Percentiles rank a stretch among this genome's conserved stretches.
These are phyloP conservation scores for Perizoma flavofasciatum DNA, from an alignment of 2,888 invertebrate genomes.

Conservation along the genomic window DNA sequence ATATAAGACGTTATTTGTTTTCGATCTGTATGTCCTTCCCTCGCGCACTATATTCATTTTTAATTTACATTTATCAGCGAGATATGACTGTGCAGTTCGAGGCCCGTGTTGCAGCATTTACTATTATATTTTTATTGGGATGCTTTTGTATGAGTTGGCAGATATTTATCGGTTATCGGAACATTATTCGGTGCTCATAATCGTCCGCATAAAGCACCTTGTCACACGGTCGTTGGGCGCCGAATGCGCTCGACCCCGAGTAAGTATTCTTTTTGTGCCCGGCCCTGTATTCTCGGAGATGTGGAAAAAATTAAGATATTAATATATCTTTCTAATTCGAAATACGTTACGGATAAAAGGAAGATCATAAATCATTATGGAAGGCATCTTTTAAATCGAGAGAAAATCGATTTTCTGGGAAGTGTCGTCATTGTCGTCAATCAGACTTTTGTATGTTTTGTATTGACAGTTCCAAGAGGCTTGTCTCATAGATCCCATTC, in stretches of 20 bases:
- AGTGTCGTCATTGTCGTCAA: constrained; percentile 61
- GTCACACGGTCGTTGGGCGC: constrained; percentile 83
- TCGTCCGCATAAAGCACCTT: constrained; percentile 83
- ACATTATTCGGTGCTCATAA: constrained; percentile 83
- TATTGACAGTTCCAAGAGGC: constrained; percentile 55
- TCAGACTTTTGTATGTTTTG: constrained; percentile 59
- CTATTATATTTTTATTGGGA: constrained; percentile 84
- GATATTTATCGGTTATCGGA: constrained; percentile 83
- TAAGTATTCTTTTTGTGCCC: constrained; percentile 78
- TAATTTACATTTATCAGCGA: constrained; percentile 75
- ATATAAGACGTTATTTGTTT: constrained; percentile 55
- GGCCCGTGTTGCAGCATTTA: constrained; percentile 79
- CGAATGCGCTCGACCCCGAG: constrained; percentile 74
- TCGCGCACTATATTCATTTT: constrained; percentile 65
- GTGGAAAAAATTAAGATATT: constrained; percentile 84
- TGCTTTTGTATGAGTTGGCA: constrained; percentile 84
- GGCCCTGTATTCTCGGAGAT: constrained; percentile 78
- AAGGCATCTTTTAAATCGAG: constrained; percentile 69
- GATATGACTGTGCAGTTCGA: constrained; percentile 81
- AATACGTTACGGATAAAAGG: constrained; percentile 82
- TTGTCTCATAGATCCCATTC: constrained; percentile 12
- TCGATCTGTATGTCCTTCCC: constrained; percentile 53
- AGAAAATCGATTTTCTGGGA: constrained; percentile 73
- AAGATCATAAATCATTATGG: constrained; percentile 78
- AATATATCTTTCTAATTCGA: constrained; percentile 84